Evolutionary conservation across 2,797 vertebrate species (phyloP).

Genomic region (Chrosomus eos): DNA sequence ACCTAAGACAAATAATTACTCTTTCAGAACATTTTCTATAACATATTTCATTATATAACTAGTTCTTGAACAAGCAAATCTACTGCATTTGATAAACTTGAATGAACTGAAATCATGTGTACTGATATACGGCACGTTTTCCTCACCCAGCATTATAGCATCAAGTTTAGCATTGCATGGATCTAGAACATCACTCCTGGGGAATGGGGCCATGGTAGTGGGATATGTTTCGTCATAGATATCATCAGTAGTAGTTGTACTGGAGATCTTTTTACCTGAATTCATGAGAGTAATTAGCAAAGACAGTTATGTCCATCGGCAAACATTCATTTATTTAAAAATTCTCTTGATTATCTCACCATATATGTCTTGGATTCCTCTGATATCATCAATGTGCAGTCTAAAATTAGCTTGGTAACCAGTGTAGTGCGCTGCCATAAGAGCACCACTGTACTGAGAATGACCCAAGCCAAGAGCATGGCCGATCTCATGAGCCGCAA

Average conservation of each 20-base stretch:
- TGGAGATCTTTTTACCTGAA: constrained; percentile 70
- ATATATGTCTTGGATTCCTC: constrained; percentile 86
- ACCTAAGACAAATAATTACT: constrained; percentile 68
- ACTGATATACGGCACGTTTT: background rate
- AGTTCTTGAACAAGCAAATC: constrained; percentile 2
- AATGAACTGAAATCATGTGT: background rate
- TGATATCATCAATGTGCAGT: constrained; percentile 84
- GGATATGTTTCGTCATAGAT: constrained; percentile 49
- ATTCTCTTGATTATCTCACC: constrained; percentile 69
- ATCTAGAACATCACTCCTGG: constrained; percentile 69
- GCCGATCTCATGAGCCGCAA: constrained; percentile 90
- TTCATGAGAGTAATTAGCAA: constrained; percentile 34
- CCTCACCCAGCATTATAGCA: constrained; percentile 86
- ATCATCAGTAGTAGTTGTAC: constrained; percentile 26
- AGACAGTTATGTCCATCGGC: background rate
- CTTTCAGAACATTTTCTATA: background rate
- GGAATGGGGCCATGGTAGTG: constrained; percentile 51
- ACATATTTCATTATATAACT: background rate
- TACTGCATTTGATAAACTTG: background rate
- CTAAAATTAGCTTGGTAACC: constrained; percentile 83
- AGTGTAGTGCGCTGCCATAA: constrained; percentile 86
- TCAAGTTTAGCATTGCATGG: constrained; percentile 85
- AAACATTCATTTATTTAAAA: background rate
- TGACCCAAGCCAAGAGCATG: constrained; percentile 89
- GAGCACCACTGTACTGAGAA: constrained; percentile 80